A percentile compares a stretch with the other conserved stretches of the same genome.
phyloP scores from a whole-genome alignment of 2,797 vertebrate genomes.

The Chaenodraco wilsoni region DNA sequence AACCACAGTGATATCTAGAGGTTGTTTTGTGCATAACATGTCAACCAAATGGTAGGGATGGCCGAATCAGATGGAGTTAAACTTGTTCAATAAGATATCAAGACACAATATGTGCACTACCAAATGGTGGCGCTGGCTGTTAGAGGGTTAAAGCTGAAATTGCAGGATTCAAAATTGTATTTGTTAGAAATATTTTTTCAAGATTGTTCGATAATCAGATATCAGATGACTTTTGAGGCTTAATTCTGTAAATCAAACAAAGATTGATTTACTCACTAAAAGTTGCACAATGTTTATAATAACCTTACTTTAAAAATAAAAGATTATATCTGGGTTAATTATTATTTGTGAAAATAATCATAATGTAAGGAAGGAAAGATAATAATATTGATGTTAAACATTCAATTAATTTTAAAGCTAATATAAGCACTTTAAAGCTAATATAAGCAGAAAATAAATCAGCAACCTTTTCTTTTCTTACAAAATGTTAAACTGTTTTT shows the following conservation, averaged over 20 bases:
- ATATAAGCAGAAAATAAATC: neutral
- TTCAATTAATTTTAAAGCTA: neutral
- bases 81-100: too few species aligned
- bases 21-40: too few species aligned
- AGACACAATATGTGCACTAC: too few species aligned
- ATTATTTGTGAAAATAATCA: neutral
- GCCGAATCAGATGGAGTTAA: too few species aligned
- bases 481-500: too few species aligned
- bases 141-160: too few species aligned
- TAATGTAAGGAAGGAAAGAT: neutral
- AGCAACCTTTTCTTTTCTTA: neutral
- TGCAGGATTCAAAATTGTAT: too few species aligned
- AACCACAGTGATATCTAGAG: too few species aligned
- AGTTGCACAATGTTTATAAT: neutral
- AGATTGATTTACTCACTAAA: neutral
- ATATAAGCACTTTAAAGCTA: neutral
- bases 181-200: too few species aligned
- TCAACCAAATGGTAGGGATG: too few species aligned
- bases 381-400: neutral
- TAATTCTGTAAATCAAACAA: neutral
- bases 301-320: neutral
- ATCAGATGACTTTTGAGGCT: neutral
- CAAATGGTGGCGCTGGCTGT: too few species aligned
- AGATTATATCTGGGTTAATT: neutral
- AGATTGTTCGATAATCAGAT: too few species aligned